Evolutionary conservation across 2,113 vertebrate genomes (phyloP), one percentile per base, ranked within the genome.

Genomic region (Pipa parva): DNA sequence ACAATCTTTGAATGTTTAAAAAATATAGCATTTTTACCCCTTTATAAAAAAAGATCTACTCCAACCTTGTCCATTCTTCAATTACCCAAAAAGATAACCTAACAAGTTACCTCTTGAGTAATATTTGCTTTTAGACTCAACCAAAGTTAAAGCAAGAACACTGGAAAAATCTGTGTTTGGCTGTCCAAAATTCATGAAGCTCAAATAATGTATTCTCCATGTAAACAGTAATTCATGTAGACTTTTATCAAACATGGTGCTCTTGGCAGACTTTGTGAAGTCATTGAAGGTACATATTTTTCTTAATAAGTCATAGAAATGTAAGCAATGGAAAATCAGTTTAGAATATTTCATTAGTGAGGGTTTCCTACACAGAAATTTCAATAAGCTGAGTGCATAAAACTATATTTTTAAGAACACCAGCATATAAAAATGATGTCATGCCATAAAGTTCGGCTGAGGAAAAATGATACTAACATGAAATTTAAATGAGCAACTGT

Each of bases 121-220:
- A 12, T 42, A n/a, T n/a, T 42, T 42, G 39, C 39, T 15, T 17
- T 42, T 17, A 42, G 5, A 17, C 17, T 42, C 5, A 42, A 42
- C 13, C 3, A 42, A 42, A 36, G 33, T 42, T 15, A 42, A 42
- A 42, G 39, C 11, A 42, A 42, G 15, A 1, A 18, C n/a, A 42
- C 39, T n/a, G n/a, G n/a, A 42, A 42, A 42, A n/a, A 42, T n/a
- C 39, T 42, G n/a, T 60, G 5, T 46, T 60, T 60, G n/a, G 15
- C 25, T 28, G 8, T 24, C 7, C 17, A 60, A 28, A 60, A 18
- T 3, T 13, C n/a, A 21, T 45, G 6, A 39, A 6, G 7, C 24
- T 39, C 25, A 13, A 27, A n/a, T 27, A 60, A 59, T n/a, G 33
- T 18, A 60, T 28, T 2, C 24, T 20, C n/a, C 42, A 26, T 22